phyloP scores from a whole-genome alignment of 2,113 vertebrate species.

The Fregata magnificens region DNA sequence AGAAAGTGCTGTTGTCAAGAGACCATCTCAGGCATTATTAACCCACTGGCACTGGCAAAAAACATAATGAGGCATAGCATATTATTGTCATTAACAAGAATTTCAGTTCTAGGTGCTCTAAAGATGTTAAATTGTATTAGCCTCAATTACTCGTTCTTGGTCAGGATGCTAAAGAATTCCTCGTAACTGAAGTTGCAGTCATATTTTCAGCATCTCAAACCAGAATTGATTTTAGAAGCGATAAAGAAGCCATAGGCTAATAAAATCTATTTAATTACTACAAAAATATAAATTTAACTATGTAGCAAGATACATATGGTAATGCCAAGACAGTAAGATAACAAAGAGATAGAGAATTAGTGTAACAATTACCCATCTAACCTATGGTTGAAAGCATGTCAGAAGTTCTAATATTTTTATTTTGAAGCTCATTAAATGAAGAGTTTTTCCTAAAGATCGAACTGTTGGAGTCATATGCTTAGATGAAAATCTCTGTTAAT shows the following conservation, averaged over 20 bases:
- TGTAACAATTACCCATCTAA: neutral
- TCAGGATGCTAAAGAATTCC: neutral
- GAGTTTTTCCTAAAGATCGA: neutral
- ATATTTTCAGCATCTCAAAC: neutral
- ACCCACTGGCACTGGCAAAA: neutral
- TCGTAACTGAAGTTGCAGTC: neutral
- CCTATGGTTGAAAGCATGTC: neutral
- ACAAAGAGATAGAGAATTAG: neutral
- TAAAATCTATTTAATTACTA: slow-evolving; percentile 31
- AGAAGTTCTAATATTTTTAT: neutral
- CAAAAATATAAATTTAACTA: neutral
- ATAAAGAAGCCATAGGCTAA: slow-evolving; percentile 17
- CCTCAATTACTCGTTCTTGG: neutral
- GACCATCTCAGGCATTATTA: slow-evolving; percentile 17
- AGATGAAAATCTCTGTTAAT: neutral
- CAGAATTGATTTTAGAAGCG: neutral
- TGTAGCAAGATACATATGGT: neutral
- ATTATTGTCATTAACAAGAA: slow-evolving; percentile 39
- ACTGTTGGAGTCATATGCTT: neutral
- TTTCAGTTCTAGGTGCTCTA: slow-evolving; percentile 20
- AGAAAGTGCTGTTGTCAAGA: neutral
- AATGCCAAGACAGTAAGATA: neutral
- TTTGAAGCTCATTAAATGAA: slow-evolving; percentile 31
- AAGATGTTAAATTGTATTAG: slow-evolving; percentile 22
- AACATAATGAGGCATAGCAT: slow-evolving; percentile 23